Evolutionary conservation across 2,797 vertebrate species (phyloP).

Genomic region (Myotis findleyi): DNA sequence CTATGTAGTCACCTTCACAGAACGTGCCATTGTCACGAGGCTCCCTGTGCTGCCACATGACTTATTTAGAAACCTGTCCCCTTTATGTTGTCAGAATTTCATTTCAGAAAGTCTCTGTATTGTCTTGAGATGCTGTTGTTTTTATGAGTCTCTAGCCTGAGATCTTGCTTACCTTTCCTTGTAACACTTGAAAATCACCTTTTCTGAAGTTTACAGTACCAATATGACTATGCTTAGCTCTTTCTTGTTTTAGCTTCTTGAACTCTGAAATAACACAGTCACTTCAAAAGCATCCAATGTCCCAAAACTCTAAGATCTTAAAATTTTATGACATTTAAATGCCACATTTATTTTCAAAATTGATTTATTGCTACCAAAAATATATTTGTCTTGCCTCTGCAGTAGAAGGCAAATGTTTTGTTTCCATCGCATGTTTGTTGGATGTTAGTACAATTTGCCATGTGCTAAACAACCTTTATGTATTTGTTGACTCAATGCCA

Average conservation of each 20-base stretch:
- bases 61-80: background rate
- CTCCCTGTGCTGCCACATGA: background rate
- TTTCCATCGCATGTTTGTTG: conserved; percentile 61
- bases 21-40: background rate
- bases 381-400: conserved; percentile 66
- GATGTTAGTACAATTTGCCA: conserved; percentile 61
- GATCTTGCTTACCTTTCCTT: conserved; percentile 45
- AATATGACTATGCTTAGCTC: conserved; percentile 40
- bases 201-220: conserved; percentile 16
- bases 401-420: conserved; percentile 74
- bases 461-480: conserved; percentile 26
- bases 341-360: conserved; percentile 77
- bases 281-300: conserved; percentile 65
- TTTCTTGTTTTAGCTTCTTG: conserved; percentile 63
- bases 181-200: conserved; percentile 51
- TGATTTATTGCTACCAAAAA: conserved; percentile 69
- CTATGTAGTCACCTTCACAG: background rate
- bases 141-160: conserved; percentile 24
- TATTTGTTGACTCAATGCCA: conserved; percentile 59
- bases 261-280: conserved; percentile 65
- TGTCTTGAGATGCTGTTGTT: conserved; percentile 14
- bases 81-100: conserved; percentile 29
- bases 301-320: conserved; percentile 42
- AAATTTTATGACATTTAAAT: conserved; percentile 76
- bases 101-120: conserved; percentile 1